phyloP scores from a whole-genome alignment of 2,888 invertebrate species.

The Tipula helvola region DNA sequence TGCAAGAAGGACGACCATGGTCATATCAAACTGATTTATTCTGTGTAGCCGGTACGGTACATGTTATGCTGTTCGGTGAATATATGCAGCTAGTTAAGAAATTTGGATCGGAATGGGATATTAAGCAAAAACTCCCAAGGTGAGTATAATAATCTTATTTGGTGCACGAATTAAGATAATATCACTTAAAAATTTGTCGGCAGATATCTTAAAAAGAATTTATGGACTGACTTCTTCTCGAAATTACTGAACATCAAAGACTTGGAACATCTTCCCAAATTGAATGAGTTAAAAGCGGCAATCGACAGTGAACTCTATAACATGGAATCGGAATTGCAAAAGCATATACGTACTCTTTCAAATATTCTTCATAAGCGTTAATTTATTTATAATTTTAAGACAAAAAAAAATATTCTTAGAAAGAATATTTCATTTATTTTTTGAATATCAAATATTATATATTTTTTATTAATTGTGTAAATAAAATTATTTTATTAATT shows the following conservation, averaged over 20 bases:
- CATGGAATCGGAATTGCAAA: slow-evolving; percentile 35
- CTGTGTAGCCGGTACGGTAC: slow-evolving; percentile 80
- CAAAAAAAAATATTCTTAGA: neutral
- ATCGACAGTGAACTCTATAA: slow-evolving; percentile 31
- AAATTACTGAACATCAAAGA: slow-evolving; percentile 71
- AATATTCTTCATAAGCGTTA: slow-evolving; percentile 33
- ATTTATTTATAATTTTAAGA: neutral
- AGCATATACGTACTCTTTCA: slow-evolving; percentile 32
- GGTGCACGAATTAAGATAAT: neutral
- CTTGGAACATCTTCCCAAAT: slow-evolving; percentile 58
- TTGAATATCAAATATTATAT: neutral
- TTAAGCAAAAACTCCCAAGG: slow-evolving; percentile 59
- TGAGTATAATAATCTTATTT: slow-evolving; percentile 23
- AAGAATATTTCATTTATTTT: neutral
- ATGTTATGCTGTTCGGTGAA: slow-evolving; percentile 76
- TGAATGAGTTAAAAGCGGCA: slow-evolving; percentile 35
- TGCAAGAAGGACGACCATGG: slow-evolving; percentile 86
- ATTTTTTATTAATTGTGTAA: neutral
- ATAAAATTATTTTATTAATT: neutral
- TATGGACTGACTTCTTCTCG: slow-evolving; percentile 75
- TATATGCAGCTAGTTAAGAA: slow-evolving; percentile 74
- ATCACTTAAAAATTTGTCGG: slow-evolving; percentile 19
- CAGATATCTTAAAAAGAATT: slow-evolving; percentile 57
- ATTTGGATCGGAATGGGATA: slow-evolving; percentile 51
- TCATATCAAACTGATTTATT: slow-evolving; percentile 90